Evolutionary conservation across 2,888 invertebrate species (phyloP), one percentile per base, ranked within the genome.

Genomic region (Ormyrus nitidulus): DNA sequence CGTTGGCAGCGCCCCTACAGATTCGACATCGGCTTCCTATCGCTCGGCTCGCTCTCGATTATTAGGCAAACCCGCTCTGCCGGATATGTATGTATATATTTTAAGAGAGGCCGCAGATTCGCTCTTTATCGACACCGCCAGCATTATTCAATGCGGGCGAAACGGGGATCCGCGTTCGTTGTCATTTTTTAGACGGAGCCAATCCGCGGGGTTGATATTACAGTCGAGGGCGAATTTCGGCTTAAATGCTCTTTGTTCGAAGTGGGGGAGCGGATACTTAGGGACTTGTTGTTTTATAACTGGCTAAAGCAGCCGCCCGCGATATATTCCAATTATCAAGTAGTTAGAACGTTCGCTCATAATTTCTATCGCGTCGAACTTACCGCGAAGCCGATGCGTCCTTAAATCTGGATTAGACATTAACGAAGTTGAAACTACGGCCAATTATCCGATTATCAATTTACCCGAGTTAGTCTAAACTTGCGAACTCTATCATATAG

Each of bases 371-470:
- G 48, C 53, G 48, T 68, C 46, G 61, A 74, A 74, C 34, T 61
- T 76, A 61, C 51, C 64, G 10, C 6, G 66, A 74, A 62, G 56
- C 44, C 70, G 53, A 61, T 61, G 59, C 59, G 68, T 62, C 61
- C 71, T 78, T 71, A 78, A 78, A 78, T 81, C 70, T 75, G 75
- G 71, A 81, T 81, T 81, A 78, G 66, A 78, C 44, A n/a, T 71
- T 81, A 78, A 81, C 78, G 19, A 78, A 78, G 74, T 81, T 81
- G 48, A 74, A 78, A 66, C 79, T 79, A 53, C 71, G 65, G 59
- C 68, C 81, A 79, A 81, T 81, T 72, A 81, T 81, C 58, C 78
- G 79, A 78, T 81, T 81, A 81, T 73, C 72, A 79, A 81, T 79
- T 81, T 81, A 81, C 34, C 51, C 51, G 10, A 75, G 75, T 78